Conservation (phyloP, 2,113 vertebrate genomes). For the Australoheros scitulus region DNA sequence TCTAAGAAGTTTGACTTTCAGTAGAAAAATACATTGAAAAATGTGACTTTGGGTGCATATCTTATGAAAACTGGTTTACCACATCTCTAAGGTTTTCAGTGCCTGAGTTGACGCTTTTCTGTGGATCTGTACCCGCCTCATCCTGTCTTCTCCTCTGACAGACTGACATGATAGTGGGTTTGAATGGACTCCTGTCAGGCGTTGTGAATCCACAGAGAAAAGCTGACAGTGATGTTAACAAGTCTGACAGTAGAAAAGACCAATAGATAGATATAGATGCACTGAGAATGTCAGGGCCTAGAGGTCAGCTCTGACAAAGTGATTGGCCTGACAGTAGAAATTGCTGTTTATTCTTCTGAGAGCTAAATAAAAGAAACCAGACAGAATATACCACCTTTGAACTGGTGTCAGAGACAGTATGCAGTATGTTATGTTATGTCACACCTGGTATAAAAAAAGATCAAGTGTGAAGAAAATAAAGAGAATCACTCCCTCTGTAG, state of each 20-base stretch:
- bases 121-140: neutral
- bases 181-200: conserved; percentile 52
- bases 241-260: conserved; percentile 50
- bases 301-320: conserved; percentile 16
- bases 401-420: conserved; percentile 1
- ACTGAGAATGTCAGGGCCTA: conserved; percentile 10
- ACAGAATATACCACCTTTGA: conserved; percentile 11
- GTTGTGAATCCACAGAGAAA: conserved; percentile 25
- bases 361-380: conserved; percentile 1
- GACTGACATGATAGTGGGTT: conserved; percentile 13
- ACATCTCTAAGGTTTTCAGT: neutral
- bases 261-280: conserved; percentile 6
- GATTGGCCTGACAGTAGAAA: conserved; percentile 35
- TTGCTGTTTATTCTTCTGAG: conserved; percentile 24
- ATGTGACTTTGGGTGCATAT: neutral
- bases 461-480: neutral
- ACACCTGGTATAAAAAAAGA: conserved; percentile 10
- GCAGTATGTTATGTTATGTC: conserved; percentile 20
- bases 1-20: neutral
- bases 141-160: conserved; percentile 31
- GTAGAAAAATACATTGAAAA: neutral
- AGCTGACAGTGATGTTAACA: conserved; percentile 51
- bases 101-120: conserved; percentile 1
- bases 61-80: neutral
- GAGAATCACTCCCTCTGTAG: neutral